Evolutionary conservation across 2,888 invertebrate species (phyloP).

Genomic region (Ectemnius lituratus): DNA sequence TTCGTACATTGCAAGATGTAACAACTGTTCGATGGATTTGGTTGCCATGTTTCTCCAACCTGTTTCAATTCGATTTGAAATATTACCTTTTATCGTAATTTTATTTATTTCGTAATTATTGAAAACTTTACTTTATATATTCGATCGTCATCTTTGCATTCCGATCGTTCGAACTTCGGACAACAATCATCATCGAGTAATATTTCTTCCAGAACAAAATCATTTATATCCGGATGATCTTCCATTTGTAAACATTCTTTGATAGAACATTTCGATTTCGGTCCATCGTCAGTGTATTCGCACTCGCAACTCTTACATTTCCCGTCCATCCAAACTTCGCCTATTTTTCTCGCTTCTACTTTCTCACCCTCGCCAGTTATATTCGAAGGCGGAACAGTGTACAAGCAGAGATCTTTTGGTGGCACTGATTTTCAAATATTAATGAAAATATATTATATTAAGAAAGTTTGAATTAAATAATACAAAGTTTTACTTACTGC

Average conservation of each 20-base stretch:
- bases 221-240: conserved; percentile 77
- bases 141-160: conserved; percentile 79
- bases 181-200: conserved; percentile 83
- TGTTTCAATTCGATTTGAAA: too few species aligned
- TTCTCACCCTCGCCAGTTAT: conserved; percentile 46
- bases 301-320: conserved; percentile 85
- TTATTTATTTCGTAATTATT: too few species aligned
- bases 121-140: conserved; percentile 66
- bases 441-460: too few species aligned
- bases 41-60: conserved; percentile 68
- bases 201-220: conserved; percentile 81
- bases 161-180: conserved; percentile 80
- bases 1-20: conserved; percentile 61
- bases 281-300: conserved; percentile 71
- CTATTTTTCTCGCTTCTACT: conserved; percentile 64
- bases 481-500: conserved; percentile 81
- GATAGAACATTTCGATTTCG: conserved; percentile 78
- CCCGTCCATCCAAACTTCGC: conserved; percentile 85
- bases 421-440: conserved; percentile 76
- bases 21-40: conserved; percentile 64
- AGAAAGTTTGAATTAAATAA: too few species aligned
- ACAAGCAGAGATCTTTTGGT: conserved; percentile 84
- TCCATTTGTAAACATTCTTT: conserved; percentile 79
- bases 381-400: conserved; percentile 79
- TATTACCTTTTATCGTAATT: too few species aligned